Conservation (phyloP, 1,140 invertebrate species). For the Mesaphorura yosii region DNA sequence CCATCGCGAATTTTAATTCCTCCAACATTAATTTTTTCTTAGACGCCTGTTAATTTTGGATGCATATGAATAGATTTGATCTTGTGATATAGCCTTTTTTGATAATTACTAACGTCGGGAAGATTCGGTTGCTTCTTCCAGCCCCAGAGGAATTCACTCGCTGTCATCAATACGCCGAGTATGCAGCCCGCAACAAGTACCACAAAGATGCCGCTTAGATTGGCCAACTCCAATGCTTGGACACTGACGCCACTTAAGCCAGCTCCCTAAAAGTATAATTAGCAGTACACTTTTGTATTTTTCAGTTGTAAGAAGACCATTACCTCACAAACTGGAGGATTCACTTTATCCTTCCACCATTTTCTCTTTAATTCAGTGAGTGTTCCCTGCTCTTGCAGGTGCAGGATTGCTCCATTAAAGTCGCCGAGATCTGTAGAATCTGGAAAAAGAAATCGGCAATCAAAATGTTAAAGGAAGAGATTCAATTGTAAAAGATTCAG, state of each 20-base stretch:
- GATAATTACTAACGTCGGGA: conserved; percentile 51
- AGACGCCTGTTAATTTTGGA: too few relatives aligned
- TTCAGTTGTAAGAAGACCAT: conserved; percentile 31
- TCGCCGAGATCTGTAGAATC: conserved; percentile 75
- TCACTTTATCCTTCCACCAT: conserved; percentile 89
- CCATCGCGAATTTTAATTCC: too few relatives aligned
- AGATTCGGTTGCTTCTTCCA: conserved; percentile 60
- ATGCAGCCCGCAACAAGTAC: conserved; percentile 60
- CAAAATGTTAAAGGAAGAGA: too few relatives aligned
- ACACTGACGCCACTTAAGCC: conserved; percentile 30
- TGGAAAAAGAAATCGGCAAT: too few relatives aligned
- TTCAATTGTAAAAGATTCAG: not conserved
- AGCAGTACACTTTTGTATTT: not conserved
- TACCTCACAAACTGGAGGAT: conserved; percentile 67
- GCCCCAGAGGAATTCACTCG: conserved; percentile 71
- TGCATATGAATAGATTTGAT: too few relatives aligned
- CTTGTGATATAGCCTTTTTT: too few relatives aligned
- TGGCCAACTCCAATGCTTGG: conserved; percentile 50
- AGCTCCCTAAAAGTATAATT: conserved; percentile 9
- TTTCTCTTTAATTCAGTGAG: conserved; percentile 82
- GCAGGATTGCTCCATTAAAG: conserved; percentile 75
- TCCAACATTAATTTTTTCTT: too few relatives aligned
- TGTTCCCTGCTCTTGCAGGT: conserved; percentile 84
- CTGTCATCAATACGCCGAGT: conserved; percentile 51
- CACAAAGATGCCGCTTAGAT: conserved; percentile 83